These are phyloP conservation scores for Illadopsis cleaveri DNA, from an alignment of 2,113 vertebrate species.

Conservation along the genomic window DNA sequence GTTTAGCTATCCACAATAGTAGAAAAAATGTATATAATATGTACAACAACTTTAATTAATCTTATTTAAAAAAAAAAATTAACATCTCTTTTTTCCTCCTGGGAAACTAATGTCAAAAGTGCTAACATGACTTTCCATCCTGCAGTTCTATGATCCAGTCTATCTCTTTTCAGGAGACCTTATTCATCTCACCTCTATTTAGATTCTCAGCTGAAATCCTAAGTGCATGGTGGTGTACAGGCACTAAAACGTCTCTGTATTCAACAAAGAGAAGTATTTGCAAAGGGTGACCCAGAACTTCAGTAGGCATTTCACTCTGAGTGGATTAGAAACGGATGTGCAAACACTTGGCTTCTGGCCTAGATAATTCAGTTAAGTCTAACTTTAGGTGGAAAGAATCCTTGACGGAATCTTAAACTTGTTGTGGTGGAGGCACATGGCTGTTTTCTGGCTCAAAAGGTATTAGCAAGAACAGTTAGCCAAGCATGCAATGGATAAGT, in stretches of 20 bases:
- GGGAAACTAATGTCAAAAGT: not conserved
- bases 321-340: not conserved
- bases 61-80: not conserved
- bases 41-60: not conserved
- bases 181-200: not conserved
- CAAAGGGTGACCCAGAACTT: not conserved
- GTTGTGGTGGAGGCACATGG: not conserved
- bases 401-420: not conserved
- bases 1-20: not conserved
- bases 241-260: not conserved
- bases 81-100: not conserved
- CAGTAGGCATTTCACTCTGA: not conserved
- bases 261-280: not conserved
- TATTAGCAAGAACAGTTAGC: not conserved
- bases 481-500: not conserved
- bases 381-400: not conserved
- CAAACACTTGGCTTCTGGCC: not conserved
- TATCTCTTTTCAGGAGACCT: not conserved
- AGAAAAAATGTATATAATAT: not conserved
- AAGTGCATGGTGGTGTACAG: not conserved
- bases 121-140: not conserved
- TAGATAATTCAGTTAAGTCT: not conserved
- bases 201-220: not conserved
- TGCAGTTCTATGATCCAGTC: not conserved
- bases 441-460: not conserved